These are phyloP conservation scores for Sanderia malayensis DNA, from an alignment of 30 jellyfish, hydroid and myxozoan species.

Conservation along the genomic window DNA sequence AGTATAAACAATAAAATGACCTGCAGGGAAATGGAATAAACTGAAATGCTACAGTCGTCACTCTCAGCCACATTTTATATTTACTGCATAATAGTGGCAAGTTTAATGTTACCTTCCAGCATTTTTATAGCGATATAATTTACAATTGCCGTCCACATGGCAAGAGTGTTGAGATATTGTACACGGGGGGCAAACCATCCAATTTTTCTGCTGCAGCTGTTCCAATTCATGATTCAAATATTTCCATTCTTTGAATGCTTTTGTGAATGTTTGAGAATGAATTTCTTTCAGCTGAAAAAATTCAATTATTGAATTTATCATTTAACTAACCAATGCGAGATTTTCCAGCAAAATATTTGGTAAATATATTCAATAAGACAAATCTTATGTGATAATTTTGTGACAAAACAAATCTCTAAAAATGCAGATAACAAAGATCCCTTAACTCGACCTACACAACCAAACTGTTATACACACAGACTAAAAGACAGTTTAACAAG, in stretches of 20 bases:
- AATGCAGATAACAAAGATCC: background rate
- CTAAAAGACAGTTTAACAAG: background rate
- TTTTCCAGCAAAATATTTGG: background rate
- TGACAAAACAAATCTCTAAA: background rate
- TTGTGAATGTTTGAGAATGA: background rate
- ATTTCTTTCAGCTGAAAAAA: background rate
- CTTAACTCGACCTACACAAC: constrained; percentile 2
- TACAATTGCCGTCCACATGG: background rate
- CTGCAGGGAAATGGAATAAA: background rate
- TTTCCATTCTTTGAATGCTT: background rate
- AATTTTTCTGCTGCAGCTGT: constrained; percentile 1
- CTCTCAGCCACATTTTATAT: background rate
- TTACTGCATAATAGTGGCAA: background rate
- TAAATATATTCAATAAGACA: background rate
- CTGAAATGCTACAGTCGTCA: background rate
- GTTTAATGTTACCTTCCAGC: constrained; percentile 1
- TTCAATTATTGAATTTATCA: background rate
- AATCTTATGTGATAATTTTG: background rate
- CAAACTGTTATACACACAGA: background rate
- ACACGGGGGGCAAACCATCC: constrained; percentile 2
- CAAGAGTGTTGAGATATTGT: background rate
- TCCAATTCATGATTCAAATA: background rate
- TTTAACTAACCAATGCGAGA: background rate
- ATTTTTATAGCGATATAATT: background rate
- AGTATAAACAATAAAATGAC: background rate